Conservation (phyloP, 1,140 invertebrate species). For the Cherax destructor region DNA sequence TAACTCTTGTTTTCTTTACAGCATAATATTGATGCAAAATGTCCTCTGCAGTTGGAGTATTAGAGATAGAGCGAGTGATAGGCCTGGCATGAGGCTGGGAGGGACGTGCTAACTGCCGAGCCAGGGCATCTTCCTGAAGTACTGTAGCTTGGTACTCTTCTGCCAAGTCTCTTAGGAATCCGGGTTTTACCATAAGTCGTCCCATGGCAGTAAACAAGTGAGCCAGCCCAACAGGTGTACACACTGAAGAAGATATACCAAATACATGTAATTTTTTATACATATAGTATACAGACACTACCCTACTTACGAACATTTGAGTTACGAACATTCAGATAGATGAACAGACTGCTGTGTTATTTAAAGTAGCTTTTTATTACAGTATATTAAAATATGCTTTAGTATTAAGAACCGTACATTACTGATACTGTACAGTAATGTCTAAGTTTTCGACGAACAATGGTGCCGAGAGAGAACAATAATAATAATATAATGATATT, state of each 20-base stretch:
- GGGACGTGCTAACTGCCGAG: slow-evolving; percentile 45
- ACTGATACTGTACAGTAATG: too few species aligned
- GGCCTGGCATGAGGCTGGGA: slow-evolving; percentile 30
- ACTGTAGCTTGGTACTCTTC: slow-evolving; percentile 61
- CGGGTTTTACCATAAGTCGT: slow-evolving; percentile 90
- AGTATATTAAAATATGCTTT: too few species aligned
- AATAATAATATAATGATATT: too few species aligned
- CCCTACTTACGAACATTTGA: too few species aligned
- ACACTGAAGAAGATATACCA: slow-evolving; percentile 80
- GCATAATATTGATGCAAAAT: slow-evolving; percentile 30
- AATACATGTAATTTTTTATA: too few species aligned
- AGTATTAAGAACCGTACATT: too few species aligned
- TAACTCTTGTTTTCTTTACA: slow-evolving; percentile 24
- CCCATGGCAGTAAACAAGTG: slow-evolving; percentile 93
- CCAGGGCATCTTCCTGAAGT: slow-evolving; percentile 60
- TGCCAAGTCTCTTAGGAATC: slow-evolving; percentile 47
- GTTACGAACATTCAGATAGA: too few species aligned
- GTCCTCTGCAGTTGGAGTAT: slow-evolving; percentile 13
- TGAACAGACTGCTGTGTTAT: too few species aligned
- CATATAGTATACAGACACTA: too few species aligned
- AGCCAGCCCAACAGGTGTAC: slow-evolving; percentile 95
- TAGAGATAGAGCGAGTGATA: slow-evolving; percentile 45
- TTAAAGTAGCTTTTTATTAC: too few species aligned
- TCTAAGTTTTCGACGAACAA: too few species aligned
- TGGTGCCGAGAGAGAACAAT: too few species aligned